Evolutionary conservation across 2,113 vertebrate genomes (phyloP), one percentile per base, ranked within the genome.

Genomic region (Pongo pygmaeus): DNA sequence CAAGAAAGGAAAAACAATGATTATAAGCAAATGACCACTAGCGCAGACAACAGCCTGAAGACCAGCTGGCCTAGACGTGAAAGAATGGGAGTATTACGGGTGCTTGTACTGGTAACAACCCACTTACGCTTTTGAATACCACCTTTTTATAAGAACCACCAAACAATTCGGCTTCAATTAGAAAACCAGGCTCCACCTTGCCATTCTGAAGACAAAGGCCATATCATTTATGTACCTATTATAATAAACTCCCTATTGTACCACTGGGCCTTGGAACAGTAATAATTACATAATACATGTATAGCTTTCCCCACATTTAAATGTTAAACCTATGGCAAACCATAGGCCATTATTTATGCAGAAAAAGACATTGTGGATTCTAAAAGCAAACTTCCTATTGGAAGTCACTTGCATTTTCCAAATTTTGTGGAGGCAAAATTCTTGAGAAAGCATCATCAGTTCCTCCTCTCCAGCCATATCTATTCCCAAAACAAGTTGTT

Each of bases 1-100:
- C 85, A 87, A 98, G 91, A 96, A 98, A 97, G 91, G 96, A 98
- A 97, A 97, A 97, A 97, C 97, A 97, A 98, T 97, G 98, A 98
- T 98, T 97, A 97, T 92, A 89, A 98, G 96, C 97, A 98, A 97
- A 97, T 96, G 98, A 98, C 77, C 97, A 97, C 97, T 94, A 98
- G 89, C 3, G 84, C 98, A 98, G 97, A 98, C 98, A 97, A 98
- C 98, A 98, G 85, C 95, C 97, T 96, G 95, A 40, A 83, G 97
- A 98, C 97, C 96, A 98, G 95, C 59, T 91, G 20, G 77, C 97
- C 98, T 98, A 95, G 11, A 94, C 25, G 93, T 86, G 78, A 93
- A 92, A 92, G 93, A 98, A 74, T 2, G 40, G 74, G 84, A 88
- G n/a, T 57, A 89, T 96, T 97, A 94, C 38, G 27, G 72, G 52